A percentile compares a stretch with the other conserved stretches of the same genome.
These are phyloP conservation scores for Euthynnus affinis DNA, from an alignment of 2,797 vertebrate genomes.

Conservation along the genomic window DNA sequence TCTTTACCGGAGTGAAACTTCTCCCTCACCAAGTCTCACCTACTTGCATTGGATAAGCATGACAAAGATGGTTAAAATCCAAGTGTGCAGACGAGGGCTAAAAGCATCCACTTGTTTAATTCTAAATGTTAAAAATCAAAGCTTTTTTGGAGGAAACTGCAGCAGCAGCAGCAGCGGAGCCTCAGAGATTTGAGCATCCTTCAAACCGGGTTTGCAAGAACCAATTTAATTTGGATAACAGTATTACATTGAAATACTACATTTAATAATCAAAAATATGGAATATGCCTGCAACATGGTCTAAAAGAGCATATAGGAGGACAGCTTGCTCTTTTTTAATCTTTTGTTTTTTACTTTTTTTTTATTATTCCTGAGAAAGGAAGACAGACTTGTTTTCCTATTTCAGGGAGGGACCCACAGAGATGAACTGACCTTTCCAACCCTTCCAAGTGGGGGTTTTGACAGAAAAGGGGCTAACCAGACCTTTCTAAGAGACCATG, in stretches of 20 bases:
- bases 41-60: slow-evolving; percentile 40
- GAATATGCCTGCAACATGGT: slow-evolving; percentile 44
- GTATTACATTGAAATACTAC: slow-evolving; percentile 33
- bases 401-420: too few relatives aligned
- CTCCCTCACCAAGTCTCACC: slow-evolving; percentile 37
- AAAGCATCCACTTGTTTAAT: slow-evolving; percentile 34
- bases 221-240: slow-evolving; percentile 44
- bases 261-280: slow-evolving; percentile 44
- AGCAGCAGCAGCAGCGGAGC: slow-evolving; percentile 18
- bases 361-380: too few relatives aligned
- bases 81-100: slow-evolving; percentile 25
- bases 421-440: too few relatives aligned
- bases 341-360: too few relatives aligned
- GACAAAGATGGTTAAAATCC: slow-evolving; percentile 44
- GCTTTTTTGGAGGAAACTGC: slow-evolving; percentile 11
- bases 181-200: slow-evolving; percentile 37
- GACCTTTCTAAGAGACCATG: too few relatives aligned
- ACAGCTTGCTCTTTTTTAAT: too few relatives aligned
- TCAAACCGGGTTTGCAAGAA: slow-evolving; percentile 28
- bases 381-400: too few relatives aligned
- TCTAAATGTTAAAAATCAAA: slow-evolving; percentile 29
- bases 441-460: too few relatives aligned
- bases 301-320: slow-evolving; percentile 12
- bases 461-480: too few relatives aligned
- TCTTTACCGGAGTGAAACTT: slow-evolving; percentile 71